Base-by-base conservation (phyloP, 2,888 invertebrate genomes). In the Lydus trimaculatus region DNA sequence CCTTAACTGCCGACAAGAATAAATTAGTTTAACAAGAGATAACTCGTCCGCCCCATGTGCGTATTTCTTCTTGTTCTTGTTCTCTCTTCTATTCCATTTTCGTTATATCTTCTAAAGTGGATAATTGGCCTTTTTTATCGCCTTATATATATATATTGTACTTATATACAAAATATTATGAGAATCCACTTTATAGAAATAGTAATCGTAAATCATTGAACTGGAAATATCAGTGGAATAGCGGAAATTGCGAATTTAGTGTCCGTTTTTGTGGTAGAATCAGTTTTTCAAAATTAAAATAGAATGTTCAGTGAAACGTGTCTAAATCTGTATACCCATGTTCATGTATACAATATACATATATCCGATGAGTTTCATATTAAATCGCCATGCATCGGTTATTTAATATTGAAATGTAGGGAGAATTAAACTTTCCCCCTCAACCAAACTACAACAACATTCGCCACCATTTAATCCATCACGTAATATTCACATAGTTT, bases 361-460 rank as follows among this genome's bases (percentile, higher is more conserved):
- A 79, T 76, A 76, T 79, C 79, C 80, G 79, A 79, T 77, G 79
- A 79, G 78, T 79, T 80, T 78, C 78, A 80, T 81, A 80, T 81
- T 80, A 80, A 80, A 80, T 79, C 76, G 77, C 76, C 73, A 78
- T 76, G 76, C 77, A 78, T 76, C 78, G 75, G 74, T 78, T 77
- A 77, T 77, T 78, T 80, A 78, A 78, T 79, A 74, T 75, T 68
- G 64, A 72, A 74, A 75, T 72, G 69, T 65, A 71, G 58, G 56
- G 61, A 25, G 52, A 52, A 52, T 52, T 52, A 52, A 52, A 52
- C 13, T 52, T 52, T 6, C 20, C 48, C 17, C 20, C 9, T 17
- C n/a, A n/a, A 43, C 48, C 48, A n/a, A n/a, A 2, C 43, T 13
- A 5, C 17, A 43, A 43, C 43, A 7, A 48, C n/a, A 43, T 52